Evolutionary conservation across 2,113 vertebrate species (phyloP).

Genomic region (Eleginops maclovinus): DNA sequence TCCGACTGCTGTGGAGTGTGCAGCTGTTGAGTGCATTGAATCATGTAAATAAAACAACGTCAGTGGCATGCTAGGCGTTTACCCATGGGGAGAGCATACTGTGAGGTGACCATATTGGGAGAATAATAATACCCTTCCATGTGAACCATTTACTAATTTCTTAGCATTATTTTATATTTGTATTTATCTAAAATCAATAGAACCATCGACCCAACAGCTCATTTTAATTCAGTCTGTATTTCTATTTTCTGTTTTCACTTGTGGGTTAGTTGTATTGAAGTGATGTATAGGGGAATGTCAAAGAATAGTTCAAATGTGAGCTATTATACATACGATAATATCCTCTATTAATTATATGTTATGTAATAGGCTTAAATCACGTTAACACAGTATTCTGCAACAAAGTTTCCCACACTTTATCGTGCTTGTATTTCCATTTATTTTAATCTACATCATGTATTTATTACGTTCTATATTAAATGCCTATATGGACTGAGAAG

Average conservation of each 20-base stretch:
- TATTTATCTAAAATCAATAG: no score
- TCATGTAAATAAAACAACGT: conserved; percentile 8
- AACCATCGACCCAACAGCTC: no score
- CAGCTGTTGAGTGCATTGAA: conserved; percentile 13
- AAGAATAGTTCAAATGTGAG: not conserved
- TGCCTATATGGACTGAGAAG: not conserved
- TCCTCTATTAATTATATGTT: not conserved
- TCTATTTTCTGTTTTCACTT: no score
- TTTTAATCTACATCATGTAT: not conserved
- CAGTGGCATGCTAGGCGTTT: not conserved
- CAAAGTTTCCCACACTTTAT: no score
- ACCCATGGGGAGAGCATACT: not conserved
- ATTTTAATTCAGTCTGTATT: no score
- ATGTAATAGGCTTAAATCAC: not conserved
- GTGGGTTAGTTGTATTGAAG: not conserved
- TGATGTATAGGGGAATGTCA: conserved; percentile 5
- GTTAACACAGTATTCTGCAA: not conserved
- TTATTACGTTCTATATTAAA: conserved; percentile 9
- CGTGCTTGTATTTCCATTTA: no score
- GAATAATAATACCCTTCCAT: not conserved
- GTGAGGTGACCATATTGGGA: not conserved
- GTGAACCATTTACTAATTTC: no score
- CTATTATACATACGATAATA: no score
- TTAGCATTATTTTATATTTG: no score
- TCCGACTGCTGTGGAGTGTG: conserved; percentile 1